Percentiles rank a stretch among this genome's conserved stretches.
Conservation (phyloP, 2,888 invertebrate genomes). For the Erynnis tages region DNA sequence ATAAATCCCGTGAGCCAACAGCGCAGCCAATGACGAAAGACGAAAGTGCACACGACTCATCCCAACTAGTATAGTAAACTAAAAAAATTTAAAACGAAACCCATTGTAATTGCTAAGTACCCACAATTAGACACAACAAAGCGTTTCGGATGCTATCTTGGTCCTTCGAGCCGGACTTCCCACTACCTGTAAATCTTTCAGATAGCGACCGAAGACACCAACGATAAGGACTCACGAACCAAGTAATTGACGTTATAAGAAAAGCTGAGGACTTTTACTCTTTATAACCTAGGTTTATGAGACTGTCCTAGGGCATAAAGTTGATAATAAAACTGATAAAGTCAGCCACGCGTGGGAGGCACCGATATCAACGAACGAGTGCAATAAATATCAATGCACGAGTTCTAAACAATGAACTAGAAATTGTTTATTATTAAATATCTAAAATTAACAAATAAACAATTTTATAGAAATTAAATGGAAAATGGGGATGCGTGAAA, state of each 20-base stretch:
- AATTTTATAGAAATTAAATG: too few relatives aligned
- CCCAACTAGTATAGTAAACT: too few relatives aligned
- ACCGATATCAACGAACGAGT: slow-evolving; percentile 10
- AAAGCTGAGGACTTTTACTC: slow-evolving; percentile 53
- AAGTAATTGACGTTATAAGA: slow-evolving; percentile 74
- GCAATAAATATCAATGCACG: slow-evolving; percentile 17
- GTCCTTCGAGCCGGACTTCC: slow-evolving; percentile 48
- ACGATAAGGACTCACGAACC: slow-evolving; percentile 66
- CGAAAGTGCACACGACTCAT: too few relatives aligned
- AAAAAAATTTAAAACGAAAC: too few relatives aligned
- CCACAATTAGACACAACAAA: slow-evolving; percentile 51
- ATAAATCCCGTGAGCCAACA: too few relatives aligned
- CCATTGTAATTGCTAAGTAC: slow-evolving; percentile 19
- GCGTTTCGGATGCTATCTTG: slow-evolving; percentile 43
- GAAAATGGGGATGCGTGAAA: too few relatives aligned
- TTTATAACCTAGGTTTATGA: slow-evolving; percentile 44
- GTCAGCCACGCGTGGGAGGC: slow-evolving; percentile 27
- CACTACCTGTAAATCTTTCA: slow-evolving; percentile 65
- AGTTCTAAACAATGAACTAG: slow-evolving; percentile 1
- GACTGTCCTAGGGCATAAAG: slow-evolving; percentile 47
- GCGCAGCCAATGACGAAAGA: too few relatives aligned
- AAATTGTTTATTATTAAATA: too few relatives aligned
- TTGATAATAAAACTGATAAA: slow-evolving; percentile 49
- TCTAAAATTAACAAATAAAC: too few relatives aligned
- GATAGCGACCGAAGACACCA: slow-evolving; percentile 57